Evolutionary conservation across 2,888 invertebrate genomes (phyloP), one percentile per base, ranked within the genome.

Genomic region (Chaitophorus viminalis): DNA sequence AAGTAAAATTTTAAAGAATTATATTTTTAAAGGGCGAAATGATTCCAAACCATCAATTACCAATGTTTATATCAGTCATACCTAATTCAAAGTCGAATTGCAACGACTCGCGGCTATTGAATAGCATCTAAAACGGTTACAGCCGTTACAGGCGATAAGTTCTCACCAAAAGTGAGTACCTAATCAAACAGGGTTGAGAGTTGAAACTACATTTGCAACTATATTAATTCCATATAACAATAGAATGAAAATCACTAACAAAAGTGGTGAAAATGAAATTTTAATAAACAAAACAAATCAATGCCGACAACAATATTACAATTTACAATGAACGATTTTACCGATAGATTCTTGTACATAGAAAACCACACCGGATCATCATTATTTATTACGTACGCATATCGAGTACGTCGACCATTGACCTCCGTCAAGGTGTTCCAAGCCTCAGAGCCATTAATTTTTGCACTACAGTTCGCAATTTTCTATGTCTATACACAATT

Each of bases 391-490:
- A 25, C 60, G 29, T n/a, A 75, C 14, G 25, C 52, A 14, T n/a
- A 46, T 29, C 6, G 17, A 11, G 29, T 11, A 11, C n/a, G 29
- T 68, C 39, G 77, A 77, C 77, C 77, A 17, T 46, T 77, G 77
- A 77, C 52, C 77, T 52, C 52, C 52, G 52, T 77, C 17, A 70
- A 70, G 70, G 70, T 29, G 70, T 70, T 70, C 14, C 70, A 11
- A 31, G 31, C 77, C 52, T 29, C 17, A 9, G 52, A 29, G 70
- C 31, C 31, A 70, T 70, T 70, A 9, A 14, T 29, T 70, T 70
- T 70, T 31, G 70, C 29, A 70, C 29, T 70, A 70, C 14, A 70
- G 29, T 31, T 29, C 29, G 70, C 29, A 70, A 31, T 70, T 31
- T 70, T 29, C 68, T 4, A 29, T 31, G 70, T 70, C 70, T 31